These are phyloP conservation scores for Intellagama lesueurii DNA, from an alignment of 2,797 vertebrate species.

Conservation along the genomic window DNA sequence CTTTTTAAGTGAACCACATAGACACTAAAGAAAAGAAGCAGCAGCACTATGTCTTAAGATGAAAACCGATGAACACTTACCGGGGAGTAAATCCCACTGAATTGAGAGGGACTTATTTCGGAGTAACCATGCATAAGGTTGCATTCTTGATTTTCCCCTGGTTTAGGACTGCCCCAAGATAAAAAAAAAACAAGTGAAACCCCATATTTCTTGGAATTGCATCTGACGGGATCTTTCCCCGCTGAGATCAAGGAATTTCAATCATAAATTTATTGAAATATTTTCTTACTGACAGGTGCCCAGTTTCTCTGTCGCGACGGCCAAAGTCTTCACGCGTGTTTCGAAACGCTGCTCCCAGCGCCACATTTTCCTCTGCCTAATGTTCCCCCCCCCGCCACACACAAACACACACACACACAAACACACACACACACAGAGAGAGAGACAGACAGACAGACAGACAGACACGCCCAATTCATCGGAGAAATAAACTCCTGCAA, in stretches of 20 bases:
- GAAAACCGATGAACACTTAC: not conserved
- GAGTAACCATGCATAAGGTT: not conserved
- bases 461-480: not conserved
- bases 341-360: constrained; percentile 29
- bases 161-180: constrained; percentile 8
- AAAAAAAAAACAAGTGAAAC: constrained; percentile 20
- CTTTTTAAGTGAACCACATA: not conserved
- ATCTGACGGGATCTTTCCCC: constrained; percentile 19
- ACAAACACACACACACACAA: no score
- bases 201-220: constrained; percentile 2
- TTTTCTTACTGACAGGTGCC: not conserved
- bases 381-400: no score
- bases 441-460: no score
- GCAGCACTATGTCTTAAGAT: not conserved
- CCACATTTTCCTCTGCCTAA: constrained; percentile 25
- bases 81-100: not conserved
- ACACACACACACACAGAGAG: no score
- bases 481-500: not conserved
- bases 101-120: not conserved
- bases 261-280: not conserved
- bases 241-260: constrained; percentile 22
- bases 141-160: not conserved
- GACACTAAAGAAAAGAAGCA: constrained; percentile 19
- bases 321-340: constrained; percentile 30
- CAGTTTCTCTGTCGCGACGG: not conserved